Base-by-base conservation (phyloP, 2,797 vertebrate species). In the Micromesistius poutassou region DNA sequence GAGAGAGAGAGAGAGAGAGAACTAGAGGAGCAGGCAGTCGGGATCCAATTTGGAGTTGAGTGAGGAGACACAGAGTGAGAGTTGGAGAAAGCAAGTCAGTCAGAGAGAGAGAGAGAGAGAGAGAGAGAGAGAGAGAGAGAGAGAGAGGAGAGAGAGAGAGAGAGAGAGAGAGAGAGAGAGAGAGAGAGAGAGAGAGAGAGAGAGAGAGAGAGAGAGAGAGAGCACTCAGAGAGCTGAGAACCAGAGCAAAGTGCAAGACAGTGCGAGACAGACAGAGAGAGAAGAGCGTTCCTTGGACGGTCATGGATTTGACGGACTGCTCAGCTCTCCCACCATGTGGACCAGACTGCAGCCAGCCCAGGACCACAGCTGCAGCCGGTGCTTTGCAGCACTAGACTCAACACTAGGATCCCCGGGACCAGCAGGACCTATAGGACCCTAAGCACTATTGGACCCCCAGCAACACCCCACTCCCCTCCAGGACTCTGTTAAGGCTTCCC, bases 251-350 rank as follows among this genome's bases (percentile, higher is more conserved):
- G 70, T 75, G 10, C 74, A 71, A 66, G 71, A 72, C 12, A 74
- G 38, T 73, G 46, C 68, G 74, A 77, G 77, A 82, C 75, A 80
- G 82, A 77, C 68, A 46, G 78, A 77, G 42, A 87, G 80, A 79
- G 84, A 77, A 72, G 73, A 66, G 74, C 77, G 80, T 75, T 73
- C n/a, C 77, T 89, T 42, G 74, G 79, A 74, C 13, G 83, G 91
- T 87, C 90, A 94, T 94, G 94, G 90, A 86, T 91, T 75, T 87
- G 76, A 82, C 77, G 83, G 72, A 50, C 40, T 35, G 80, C 82
- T 76, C 82, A 71, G 74, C 66, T 83, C 75, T 81, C 84, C 81
- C 77, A 78, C 75, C 38, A 76, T 77, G 81, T 84, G 91, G 91
- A 91, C 84, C 91, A 87, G 79, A 84, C 31, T 76, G 84, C 30